Base-by-base conservation (phyloP, 2,797 vertebrate species). In the Sebastolobus altivelis region DNA sequence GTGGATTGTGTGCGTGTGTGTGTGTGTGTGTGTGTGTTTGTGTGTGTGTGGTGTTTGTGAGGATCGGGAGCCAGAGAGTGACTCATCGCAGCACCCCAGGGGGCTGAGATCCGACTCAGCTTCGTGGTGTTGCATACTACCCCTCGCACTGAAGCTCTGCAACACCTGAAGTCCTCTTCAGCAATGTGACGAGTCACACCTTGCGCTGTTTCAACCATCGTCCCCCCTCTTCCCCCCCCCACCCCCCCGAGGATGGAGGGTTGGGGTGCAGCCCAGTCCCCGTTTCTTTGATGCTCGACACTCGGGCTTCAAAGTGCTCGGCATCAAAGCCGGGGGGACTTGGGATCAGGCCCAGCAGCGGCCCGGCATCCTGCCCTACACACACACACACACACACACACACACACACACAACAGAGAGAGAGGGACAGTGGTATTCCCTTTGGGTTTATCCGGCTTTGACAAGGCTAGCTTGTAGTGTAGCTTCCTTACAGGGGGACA, bases 241-340 rank as follows among this genome's bases (percentile, higher is more conserved):
- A 46, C 14, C 43, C 43, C 43, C 43, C 7, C 20, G 20, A 76
- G 66, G 72, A 79, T 5, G 22, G 37, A 72, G 55, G n/a, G 38
- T 25, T 73, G 76, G 71, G 79, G 78, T 78, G 69, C 68, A 79
- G 71, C 69, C 73, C 79, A 27, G 79, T 80, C 62, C 62, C 4
- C 5, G 33, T 68, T 81, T 86, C 85, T 90, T 91, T 91, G 80
- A 90, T 88, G 83, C 83, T 61, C 83, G 68, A 88, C 85, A 72
- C 80, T 79, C 16, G 2, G 3, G 81, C 86, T 86, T 92, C 79
- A 88, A 92, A 90, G 86, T 83, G 82, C 43, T 77, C 54, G 0
- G 72, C 79, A 89, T 93, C 89, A 89, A 93, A 90, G 87, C 86
- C 0, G 11, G 37, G 60, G 70, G 60, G 70, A 83, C 69, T 80